Evolutionary conservation across 2,113 vertebrate species (phyloP).

Genomic region (Mungos mungo): DNA sequence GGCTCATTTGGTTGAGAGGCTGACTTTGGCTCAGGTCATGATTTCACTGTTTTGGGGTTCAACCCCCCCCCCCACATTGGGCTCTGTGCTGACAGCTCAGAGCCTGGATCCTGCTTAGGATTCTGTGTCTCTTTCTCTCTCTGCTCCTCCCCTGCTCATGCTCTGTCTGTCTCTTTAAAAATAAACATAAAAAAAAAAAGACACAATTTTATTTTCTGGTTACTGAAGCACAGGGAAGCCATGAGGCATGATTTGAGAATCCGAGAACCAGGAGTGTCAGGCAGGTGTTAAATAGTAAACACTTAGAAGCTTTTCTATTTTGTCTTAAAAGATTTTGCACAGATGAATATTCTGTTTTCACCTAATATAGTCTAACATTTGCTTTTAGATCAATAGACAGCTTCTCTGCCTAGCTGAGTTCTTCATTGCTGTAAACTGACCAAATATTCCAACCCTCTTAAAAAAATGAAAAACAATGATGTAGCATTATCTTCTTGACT

Average conservation of each 20-base stretch:
- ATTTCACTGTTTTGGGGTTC: too few species aligned
- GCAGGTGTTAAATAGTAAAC: not conserved
- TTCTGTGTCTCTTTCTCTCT: too few species aligned
- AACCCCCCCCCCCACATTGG: rapidly evolving
- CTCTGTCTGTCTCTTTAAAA: too few species aligned
- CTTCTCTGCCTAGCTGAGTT: not conserved
- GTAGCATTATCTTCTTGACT: not conserved
- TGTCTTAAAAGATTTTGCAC: not conserved
- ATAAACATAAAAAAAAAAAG: not conserved
- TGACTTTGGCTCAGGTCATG: too few species aligned
- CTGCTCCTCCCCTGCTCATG: too few species aligned
- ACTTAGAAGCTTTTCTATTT: not conserved
- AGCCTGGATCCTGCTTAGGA: too few species aligned
- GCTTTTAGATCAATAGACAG: not conserved
- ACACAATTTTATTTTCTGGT: not conserved
- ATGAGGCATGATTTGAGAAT: not conserved
- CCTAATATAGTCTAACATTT: not conserved
- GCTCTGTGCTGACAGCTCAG: too few species aligned
- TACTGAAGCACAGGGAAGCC: not conserved
- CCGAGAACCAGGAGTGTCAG: not conserved
- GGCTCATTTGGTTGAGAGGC: too few species aligned
- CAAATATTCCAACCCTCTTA: not conserved
- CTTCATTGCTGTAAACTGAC: not conserved
- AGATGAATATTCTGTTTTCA: not conserved
- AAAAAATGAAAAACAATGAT: not conserved